Conservation (phyloP, 2,113 vertebrate genomes). For the Falcunculus frontatus region DNA sequence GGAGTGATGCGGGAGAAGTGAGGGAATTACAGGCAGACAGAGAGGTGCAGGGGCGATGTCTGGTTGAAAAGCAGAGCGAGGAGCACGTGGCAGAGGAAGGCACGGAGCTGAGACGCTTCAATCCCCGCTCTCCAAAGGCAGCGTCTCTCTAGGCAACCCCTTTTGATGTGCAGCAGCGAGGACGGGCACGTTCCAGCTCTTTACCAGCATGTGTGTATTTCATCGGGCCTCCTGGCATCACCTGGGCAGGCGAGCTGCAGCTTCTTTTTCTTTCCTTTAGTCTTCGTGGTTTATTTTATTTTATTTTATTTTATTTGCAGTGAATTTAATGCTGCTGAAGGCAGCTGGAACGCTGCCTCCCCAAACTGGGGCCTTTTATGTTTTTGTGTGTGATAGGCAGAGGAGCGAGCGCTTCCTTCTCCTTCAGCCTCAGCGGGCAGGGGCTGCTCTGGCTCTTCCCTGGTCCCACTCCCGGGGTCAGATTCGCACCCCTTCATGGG, state of each 20-base stretch:
- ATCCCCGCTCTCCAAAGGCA: background rate
- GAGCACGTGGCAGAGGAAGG: background rate
- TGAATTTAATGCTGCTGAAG: background rate
- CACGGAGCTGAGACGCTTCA: background rate
- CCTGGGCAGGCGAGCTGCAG: background rate
- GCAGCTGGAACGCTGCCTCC: background rate
- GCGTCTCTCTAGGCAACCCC: background rate
- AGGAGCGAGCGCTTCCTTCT: background rate
- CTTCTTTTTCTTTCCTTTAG: background rate
- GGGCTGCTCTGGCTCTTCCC: background rate
- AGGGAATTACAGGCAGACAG: background rate
- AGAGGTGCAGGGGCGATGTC: background rate
- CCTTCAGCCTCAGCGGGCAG: background rate
- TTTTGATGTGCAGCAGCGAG: background rate
- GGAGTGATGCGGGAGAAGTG: background rate
- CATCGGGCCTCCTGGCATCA: conserved; percentile 1
- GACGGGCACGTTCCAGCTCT: background rate
- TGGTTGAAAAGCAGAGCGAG: background rate
- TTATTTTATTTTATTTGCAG: background rate
- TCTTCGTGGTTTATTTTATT: background rate
- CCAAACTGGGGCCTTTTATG: background rate
- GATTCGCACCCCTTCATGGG: accelerated
- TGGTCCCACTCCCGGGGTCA: accelerated
- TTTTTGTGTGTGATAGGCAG: background rate
- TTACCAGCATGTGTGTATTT: background rate